Conservation (phyloP, 2,113 vertebrate species). For the Neolamprologus kungweensis region DNA sequence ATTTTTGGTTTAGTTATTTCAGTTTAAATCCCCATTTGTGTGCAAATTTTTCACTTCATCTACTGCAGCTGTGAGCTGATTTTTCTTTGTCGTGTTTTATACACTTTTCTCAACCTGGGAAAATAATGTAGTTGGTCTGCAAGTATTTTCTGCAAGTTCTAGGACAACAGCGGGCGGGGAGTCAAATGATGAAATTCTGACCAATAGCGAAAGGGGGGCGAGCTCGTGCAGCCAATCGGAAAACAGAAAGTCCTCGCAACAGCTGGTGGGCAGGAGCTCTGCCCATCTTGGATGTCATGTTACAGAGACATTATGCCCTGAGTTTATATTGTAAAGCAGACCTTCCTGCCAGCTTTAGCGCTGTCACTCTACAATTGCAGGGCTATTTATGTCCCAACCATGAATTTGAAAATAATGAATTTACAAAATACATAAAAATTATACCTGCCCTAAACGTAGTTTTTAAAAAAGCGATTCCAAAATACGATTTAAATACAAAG, state of each 20-base stretch:
- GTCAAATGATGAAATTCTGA: background rate
- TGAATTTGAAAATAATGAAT: background rate
- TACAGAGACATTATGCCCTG: background rate
- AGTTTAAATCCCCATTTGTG: background rate
- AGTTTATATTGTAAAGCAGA: background rate
- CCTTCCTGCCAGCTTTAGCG: background rate
- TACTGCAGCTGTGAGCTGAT: background rate
- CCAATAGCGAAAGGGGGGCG: slow-evolving; percentile 43
- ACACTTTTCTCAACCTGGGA: background rate
- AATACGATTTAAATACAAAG: background rate
- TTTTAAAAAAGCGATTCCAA: background rate
- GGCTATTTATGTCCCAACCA: background rate
- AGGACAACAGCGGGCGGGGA: background rate
- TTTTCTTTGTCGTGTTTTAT: background rate
- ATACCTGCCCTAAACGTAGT: background rate
- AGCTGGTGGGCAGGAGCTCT: background rate
- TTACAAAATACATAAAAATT: background rate
- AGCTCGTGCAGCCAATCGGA: slow-evolving; percentile 40
- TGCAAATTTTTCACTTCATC: background rate
- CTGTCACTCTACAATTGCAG: background rate
- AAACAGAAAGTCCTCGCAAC: background rate
- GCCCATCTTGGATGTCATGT: background rate
- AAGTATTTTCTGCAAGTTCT: background rate
- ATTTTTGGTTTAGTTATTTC: background rate
- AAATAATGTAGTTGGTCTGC: background rate